These are phyloP conservation scores for Zaprionus tsacasi DNA, from an alignment of 1,140 invertebrate genomes.

Conservation along the genomic window DNA sequence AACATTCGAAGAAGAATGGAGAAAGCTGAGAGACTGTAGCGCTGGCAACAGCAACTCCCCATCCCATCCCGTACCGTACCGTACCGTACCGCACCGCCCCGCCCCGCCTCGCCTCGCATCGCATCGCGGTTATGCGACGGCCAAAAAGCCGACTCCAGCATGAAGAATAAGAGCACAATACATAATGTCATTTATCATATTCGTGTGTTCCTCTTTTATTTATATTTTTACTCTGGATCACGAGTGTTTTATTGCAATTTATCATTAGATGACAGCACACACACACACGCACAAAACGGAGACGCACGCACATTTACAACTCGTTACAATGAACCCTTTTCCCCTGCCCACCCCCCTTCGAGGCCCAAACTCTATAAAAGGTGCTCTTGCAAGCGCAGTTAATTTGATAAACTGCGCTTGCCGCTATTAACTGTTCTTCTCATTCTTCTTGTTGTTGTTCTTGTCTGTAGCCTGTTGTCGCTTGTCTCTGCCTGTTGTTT, in stretches of 20 bases:
- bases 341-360: slow-evolving; percentile 3
- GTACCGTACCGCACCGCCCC: too few species aligned
- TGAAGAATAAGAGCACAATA: slow-evolving; percentile 46
- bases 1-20: slow-evolving; percentile 28
- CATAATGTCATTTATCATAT: slow-evolving; percentile 77
- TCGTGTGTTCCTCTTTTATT: slow-evolving; percentile 43
- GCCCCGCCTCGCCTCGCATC: too few species aligned
- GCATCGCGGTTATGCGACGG: slow-evolving; percentile 68
- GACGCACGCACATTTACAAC: slow-evolving; percentile 64
- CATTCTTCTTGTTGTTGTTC: neutral
- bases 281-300: slow-evolving; percentile 36
- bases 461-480: slow-evolving; percentile 51
- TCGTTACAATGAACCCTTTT: slow-evolving; percentile 52
- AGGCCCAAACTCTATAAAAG: slow-evolving; percentile 18
- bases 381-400: slow-evolving; percentile 58
- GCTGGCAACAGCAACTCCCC: neutral
- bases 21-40: slow-evolving; percentile 37
- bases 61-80: too few species aligned
- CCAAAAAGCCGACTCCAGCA: slow-evolving; percentile 59
- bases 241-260: slow-evolving; percentile 80
- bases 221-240: slow-evolving; percentile 59
- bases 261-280: slow-evolving; percentile 73
- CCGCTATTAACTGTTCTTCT: slow-evolving; percentile 66
- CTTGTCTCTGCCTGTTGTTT: slow-evolving; percentile 24
- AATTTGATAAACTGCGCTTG: slow-evolving; percentile 77